Base-by-base conservation (phyloP, 2,888 invertebrate genomes). In the Malacosoma neustria region DNA sequence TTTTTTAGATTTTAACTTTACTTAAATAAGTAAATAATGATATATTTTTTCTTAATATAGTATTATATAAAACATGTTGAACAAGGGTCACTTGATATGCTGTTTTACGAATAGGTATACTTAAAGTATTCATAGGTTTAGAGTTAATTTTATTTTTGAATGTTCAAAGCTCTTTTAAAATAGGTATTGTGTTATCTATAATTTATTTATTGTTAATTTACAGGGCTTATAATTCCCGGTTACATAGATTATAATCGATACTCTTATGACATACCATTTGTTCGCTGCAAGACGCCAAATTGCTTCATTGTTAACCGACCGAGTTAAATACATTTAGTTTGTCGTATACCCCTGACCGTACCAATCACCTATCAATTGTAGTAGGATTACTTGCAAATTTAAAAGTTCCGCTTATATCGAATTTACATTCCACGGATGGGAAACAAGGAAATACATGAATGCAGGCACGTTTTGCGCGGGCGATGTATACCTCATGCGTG, bases 321-420 rank as follows among this genome's bases (percentile, higher is more conserved):
- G 45, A 49, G 46, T 49, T 43, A 49, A 46, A 51, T 43, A 48
- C 43, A 42, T 49, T 2, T 22, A 22, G 46, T 46, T 46, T 40
- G 45, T 52, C 43, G 41, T 45, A 46, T 51, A 42, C 48, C 54
- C 48, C 50, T 54, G 57, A 54, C 55, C 57, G 52, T 43, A 46
- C 52, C 74, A 77, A 79, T 79, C 73, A 77, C 55, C 52, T 41
- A 39, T 45, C 56, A 48, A 79, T 81, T 82, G 76, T 76, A 49
- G 46, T 35, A 39, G 51, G 61, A 69, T 81, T 80, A 82, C 79
- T 81, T 80, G 81, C 80, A 73, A 72, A 74, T 72, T 73, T 53
- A 49, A 59, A 57, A 58, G 49, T 43, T 49, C 38, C 30, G 32
- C 40, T 32, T 40, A 42, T 38, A 44, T 46, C 46, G 35, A 39